These are phyloP conservation scores for Thomomys bottae DNA, from an alignment of 2,113 vertebrate species.

Conservation along the genomic window DNA sequence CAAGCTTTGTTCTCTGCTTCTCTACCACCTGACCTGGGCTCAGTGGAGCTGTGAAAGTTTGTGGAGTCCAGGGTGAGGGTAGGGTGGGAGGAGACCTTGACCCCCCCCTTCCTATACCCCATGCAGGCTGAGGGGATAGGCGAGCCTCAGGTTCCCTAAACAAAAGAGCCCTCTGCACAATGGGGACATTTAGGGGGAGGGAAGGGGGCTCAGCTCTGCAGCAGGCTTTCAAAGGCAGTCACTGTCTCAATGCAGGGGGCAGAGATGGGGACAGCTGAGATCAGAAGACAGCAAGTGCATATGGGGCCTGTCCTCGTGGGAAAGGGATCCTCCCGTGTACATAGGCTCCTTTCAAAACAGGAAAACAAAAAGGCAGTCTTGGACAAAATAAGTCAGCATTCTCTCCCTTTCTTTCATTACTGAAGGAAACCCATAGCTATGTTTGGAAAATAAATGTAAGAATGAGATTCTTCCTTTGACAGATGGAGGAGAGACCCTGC, in stretches of 20 bases:
- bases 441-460: constrained; percentile 72
- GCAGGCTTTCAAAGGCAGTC: neutral
- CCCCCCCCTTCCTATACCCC: no score
- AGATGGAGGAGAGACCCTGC: neutral
- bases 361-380: neutral
- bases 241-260: neutral
- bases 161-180: neutral
- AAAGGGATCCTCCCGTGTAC: fast-evolving
- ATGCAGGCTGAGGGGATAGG: neutral
- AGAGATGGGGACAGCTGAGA: neutral
- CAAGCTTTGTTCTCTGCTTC: constrained; percentile 69
- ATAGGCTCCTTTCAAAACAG: neutral
- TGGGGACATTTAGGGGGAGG: no score
- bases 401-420: constrained; percentile 42
- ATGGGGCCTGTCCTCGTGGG: neutral
- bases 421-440: constrained; percentile 74
- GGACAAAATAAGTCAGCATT: neutral
- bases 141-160: neutral
- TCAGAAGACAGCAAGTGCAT: neutral
- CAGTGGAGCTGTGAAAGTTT: neutral
- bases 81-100: neutral
- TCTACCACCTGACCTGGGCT: constrained; percentile 23
- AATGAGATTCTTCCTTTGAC: constrained; percentile 73
- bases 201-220: neutral
- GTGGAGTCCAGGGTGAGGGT: neutral